Evolutionary conservation across 1,140 invertebrate species (phyloP), one percentile per base, ranked within the genome.

Genomic region (Cydia amplana): DNA sequence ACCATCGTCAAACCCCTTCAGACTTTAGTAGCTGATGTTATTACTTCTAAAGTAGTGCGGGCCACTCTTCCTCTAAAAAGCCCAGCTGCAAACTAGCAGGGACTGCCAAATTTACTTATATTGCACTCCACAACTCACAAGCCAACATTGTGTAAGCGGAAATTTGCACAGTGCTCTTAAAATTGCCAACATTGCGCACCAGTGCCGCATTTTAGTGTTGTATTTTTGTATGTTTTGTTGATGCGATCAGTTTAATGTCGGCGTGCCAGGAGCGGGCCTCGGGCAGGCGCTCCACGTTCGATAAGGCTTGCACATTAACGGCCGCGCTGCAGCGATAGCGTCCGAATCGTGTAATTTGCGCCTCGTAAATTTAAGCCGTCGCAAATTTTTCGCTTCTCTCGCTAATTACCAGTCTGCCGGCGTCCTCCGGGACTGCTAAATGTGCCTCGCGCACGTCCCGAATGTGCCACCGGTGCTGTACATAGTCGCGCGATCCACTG

Each of bases 251-350:
- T 86, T 82, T 83, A 85, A 83, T 83, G 81, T 83, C 77, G 77
- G 77, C 75, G 77, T 49, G 74, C 51, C 73, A 76, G 72, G 63
- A 49, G 73, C 76, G 55, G 73, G 75, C 65, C 72, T 67, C 74
- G 51, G 28, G 49, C 79, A 74, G 74, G 79, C 80, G 75, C 76
- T 79, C 77, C 82, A 79, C 79, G 81, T 80, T 86, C 87, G 91
- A 93, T 93, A 93, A 91, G 87, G 86, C 89, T 84, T 85, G 88
- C 87, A 88, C 91, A 92, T 91, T 90, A 93, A 88, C 88, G 83
- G 82, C 79, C 84, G 78, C 83, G 80, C 84, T 90, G 88, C 86
- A 88, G 85, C 87, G 87, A 91, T 93, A 91, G 87, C 91, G 85
- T 80, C 84, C 78, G 85, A 87, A 87, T 92, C 84, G 86, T 88